A percentile compares a stretch with the other conserved stretches of the same genome.
Conservation (phyloP, 2,797 vertebrate genomes). For the Myiothlypis coronata region DNA sequence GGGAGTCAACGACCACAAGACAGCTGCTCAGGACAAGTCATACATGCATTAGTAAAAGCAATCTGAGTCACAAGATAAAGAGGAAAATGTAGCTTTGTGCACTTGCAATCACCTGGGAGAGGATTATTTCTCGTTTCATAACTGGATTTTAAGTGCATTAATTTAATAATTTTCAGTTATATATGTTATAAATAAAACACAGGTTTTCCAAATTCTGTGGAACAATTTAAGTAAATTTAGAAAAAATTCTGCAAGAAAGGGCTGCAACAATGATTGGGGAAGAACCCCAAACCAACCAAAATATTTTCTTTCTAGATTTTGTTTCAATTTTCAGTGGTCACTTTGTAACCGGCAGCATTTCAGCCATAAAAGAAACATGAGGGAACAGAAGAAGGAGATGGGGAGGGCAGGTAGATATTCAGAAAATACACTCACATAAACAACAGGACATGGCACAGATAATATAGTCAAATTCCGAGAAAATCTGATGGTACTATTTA, state of each 20-base stretch:
- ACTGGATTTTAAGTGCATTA: not conserved
- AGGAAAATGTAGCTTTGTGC: not conserved
- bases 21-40: not conserved
- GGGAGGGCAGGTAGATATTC: not conserved
- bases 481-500: not conserved
- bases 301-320: not conserved
- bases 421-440: not conserved
- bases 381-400: not conserved
- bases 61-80: not conserved
- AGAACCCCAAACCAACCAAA: not conserved
- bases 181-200: not conserved
- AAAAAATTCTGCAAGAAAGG: not conserved
- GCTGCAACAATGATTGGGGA: not conserved
- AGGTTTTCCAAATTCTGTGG: not conserved
- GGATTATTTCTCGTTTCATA: not conserved
- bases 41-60: not conserved
- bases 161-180: not conserved
- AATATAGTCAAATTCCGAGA: not conserved
- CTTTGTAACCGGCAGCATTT: not conserved
- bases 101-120: not conserved
- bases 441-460: not conserved
- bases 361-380: not conserved
- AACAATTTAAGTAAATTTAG: not conserved
- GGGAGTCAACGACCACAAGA: not conserved
- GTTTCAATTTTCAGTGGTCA: not conserved